Evolutionary conservation across 2,797 vertebrate genomes (phyloP), one percentile per base, ranked within the genome.

Genomic region (Aulostomus chinensis): DNA sequence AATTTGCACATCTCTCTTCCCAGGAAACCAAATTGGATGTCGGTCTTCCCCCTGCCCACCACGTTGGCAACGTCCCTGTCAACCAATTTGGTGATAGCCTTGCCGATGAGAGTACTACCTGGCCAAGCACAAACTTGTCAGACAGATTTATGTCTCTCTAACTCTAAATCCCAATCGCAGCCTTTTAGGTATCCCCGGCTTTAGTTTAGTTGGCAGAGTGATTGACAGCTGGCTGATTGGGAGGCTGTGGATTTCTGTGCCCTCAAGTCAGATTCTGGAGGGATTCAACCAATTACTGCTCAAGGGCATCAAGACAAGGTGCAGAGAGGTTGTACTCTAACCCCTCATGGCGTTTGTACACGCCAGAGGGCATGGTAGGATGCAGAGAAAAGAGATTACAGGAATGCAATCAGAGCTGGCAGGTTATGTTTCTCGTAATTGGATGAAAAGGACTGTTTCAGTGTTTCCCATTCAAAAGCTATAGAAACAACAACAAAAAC

Each of bases 201-300:
- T 86, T 76, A 76, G 80, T 84, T 78, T 75, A 75, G 81, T 71
- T 76, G 85, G 74, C 81, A 68, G 83, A 52, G 59, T 86, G 87
- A 89, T 58, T 86, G 87, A 85, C 87, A 86, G 81, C 52, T 4
- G 46, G 68, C 77, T 87, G 87, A 89, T 86, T 87, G 83, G 72
- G 70, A 57, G 65, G 80, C 75, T 26, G 68, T 54, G 84, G 84
- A 83, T 86, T 84, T 82, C 72, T 65, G 63, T 85, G 76, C 78
- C 85, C 84, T 86, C 73, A 79, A 87, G 84, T 78, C 78, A 77
- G 84, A 87, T 85, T 84, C 77, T 79, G 68, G 62, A 58, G 83
- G 81, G 81, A 87, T 86, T 84, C 81, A 61, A 85, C 83, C 87
- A 89, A 89, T 89, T 89, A 89, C 80, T 2, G 76, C 85, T 86